Evolutionary conservation across 2,113 vertebrate genomes (phyloP).

Genomic region (Leucoraja erinaceus): DNA sequence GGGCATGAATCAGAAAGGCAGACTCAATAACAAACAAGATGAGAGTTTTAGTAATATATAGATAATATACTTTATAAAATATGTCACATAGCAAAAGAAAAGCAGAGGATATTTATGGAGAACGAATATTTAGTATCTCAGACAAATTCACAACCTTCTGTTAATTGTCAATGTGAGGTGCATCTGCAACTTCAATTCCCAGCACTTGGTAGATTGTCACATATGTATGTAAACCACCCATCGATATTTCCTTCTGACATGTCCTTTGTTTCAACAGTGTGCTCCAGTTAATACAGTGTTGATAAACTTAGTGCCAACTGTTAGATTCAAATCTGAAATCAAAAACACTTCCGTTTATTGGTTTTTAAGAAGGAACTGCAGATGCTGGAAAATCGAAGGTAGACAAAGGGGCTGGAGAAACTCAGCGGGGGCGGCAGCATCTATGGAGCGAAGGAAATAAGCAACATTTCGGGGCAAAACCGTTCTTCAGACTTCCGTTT

Average conservation of each 20-base stretch:
- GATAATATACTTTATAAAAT: not conserved
- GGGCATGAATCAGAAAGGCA: too few relatives aligned
- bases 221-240: not conserved
- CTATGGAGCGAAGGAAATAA: too few relatives aligned
- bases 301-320: slow-evolving; percentile 11
- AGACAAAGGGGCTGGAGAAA: too few relatives aligned
- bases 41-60: too few relatives aligned
- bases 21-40: too few relatives aligned
- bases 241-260: not conserved
- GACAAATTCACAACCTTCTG: not conserved
- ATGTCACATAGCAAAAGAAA: not conserved
- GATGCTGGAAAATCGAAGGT: too few relatives aligned
- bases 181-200: too few relatives aligned
- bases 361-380: too few relatives aligned
- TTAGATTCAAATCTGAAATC: not conserved
- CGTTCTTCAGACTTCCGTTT: too few relatives aligned
- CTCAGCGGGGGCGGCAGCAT: too few relatives aligned
- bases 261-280: not conserved
- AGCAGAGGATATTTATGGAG: not conserved
- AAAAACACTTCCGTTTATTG: not conserved
- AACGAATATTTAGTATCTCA: not conserved
- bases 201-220: not conserved
- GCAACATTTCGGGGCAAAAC: too few relatives aligned
- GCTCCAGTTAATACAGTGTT: not conserved
- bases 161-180: not conserved